phyloP scores from a whole-genome alignment of 2,797 vertebrate species.

The Brotula barbata region DNA sequence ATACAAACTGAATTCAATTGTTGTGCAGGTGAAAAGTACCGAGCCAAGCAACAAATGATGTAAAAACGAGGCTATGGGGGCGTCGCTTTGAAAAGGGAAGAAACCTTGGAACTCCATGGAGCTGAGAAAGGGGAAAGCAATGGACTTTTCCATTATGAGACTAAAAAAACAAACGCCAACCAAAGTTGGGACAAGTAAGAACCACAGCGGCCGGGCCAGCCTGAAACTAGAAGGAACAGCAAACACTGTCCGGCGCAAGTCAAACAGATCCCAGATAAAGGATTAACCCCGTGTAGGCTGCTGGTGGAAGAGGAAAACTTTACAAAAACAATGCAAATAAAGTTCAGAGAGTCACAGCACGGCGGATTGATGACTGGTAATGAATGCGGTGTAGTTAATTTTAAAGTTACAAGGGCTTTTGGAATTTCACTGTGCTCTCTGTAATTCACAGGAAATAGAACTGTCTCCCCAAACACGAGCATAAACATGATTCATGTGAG shows the following conservation, averaged over 20 bases:
- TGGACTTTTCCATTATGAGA: slow-evolving; percentile 57
- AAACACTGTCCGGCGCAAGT: slow-evolving; percentile 48
- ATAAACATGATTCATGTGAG: slow-evolving; percentile 57
- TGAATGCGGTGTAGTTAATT: slow-evolving; percentile 46
- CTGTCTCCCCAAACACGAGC: slow-evolving; percentile 42
- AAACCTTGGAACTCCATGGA: slow-evolving; percentile 26
- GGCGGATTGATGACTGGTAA: slow-evolving; percentile 41
- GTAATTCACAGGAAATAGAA: slow-evolving; percentile 59
- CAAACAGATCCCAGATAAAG: slow-evolving; percentile 35
- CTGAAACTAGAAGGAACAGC: slow-evolving; percentile 26
- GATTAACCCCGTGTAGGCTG: slow-evolving; percentile 46
- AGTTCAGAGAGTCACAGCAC: slow-evolving; percentile 15
- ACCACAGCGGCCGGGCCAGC: slow-evolving; percentile 35
- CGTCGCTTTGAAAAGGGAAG: slow-evolving; percentile 33
- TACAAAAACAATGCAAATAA: slow-evolving; percentile 15
- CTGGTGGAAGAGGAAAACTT: slow-evolving; percentile 14
- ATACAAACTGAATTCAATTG: slow-evolving; percentile 26
- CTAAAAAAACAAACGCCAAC: slow-evolving; percentile 64
- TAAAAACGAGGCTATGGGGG: slow-evolving; percentile 36
- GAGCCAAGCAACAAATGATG: slow-evolving; percentile 32
- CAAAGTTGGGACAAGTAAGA: slow-evolving; percentile 47
- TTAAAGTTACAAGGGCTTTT: slow-evolving; percentile 41
- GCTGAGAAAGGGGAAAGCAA: slow-evolving; percentile 11
- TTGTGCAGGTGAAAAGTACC: slow-evolving; percentile 32
- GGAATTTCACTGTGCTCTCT: slow-evolving; percentile 42